These are phyloP conservation scores for Apostichopus parvimensis DNA, from an alignment of 35 echinoderm and acorn worm species.

Conservation along the genomic window DNA sequence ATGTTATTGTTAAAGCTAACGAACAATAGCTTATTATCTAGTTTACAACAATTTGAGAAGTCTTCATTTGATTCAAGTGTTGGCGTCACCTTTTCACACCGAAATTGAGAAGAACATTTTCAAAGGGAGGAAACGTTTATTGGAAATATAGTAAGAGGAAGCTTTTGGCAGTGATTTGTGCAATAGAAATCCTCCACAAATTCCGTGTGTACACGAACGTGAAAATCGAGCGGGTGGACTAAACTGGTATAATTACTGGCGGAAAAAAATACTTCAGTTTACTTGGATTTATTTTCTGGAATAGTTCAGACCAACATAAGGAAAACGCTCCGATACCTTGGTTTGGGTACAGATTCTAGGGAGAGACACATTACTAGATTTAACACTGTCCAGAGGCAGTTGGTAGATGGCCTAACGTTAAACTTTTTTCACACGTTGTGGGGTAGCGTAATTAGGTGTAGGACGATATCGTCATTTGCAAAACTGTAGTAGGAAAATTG, in stretches of 20 bases:
- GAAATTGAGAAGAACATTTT: slow-evolving; percentile 26
- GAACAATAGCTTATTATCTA: slow-evolving; percentile 6
- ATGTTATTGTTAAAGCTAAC: not conserved
- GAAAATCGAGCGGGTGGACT: not conserved
- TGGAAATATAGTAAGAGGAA: not conserved
- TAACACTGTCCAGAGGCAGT: too few species aligned
- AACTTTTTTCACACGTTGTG: too few species aligned
- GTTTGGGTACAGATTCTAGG: not conserved
- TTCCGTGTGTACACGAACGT: not conserved
- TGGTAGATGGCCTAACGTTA: too few species aligned
- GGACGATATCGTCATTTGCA: too few species aligned
- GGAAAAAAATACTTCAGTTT: not conserved
- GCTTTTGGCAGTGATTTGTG: too few species aligned
- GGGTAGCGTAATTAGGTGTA: too few species aligned
- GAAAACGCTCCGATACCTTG: not conserved
- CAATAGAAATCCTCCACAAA: not conserved
- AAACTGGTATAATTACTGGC: not conserved
- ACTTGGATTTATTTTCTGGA: slow-evolving; percentile 2
- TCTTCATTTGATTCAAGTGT: slow-evolving; percentile 8
- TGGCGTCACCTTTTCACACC: slow-evolving; percentile 1
- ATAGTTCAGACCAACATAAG: not conserved
- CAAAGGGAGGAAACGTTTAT: not conserved
- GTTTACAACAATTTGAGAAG: slow-evolving; percentile 27
- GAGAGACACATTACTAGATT: too few species aligned
- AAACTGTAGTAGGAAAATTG: too few species aligned